Evolutionary conservation across 1,140 invertebrate species (phyloP), one percentile per base, ranked within the genome.

Genomic region (Sesamia nonagrioides): DNA sequence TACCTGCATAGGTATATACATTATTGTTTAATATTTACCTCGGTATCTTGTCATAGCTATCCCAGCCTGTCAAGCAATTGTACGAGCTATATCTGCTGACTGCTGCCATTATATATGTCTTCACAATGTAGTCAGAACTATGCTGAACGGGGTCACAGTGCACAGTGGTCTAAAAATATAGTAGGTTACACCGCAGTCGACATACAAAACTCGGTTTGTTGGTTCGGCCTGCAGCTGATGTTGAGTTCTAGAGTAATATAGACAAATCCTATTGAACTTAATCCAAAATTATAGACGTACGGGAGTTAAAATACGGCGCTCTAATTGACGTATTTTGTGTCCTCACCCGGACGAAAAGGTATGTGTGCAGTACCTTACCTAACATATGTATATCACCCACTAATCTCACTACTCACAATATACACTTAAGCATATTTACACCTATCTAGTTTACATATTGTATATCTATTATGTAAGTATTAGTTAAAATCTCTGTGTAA

Each of bases 51-150:
- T 98, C 97, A 92, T 98, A 98, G 95, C 97, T 98, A 95, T 98
- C 97, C 97, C 97, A 98, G 93, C 97, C 97, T 50, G 97, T 97
- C 85, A 98, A 96, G 95, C 97, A 98, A 95, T 98, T 98, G 95
- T 98, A 98, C 68, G 97, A 98, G 95, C 96, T 97, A 95, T 98
- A 98, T 94, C 97, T 88, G 79, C 88, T 93, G 37, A 91, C 84
- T 2, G 84, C 87, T 37, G 89, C 85, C 89, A 93, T 92, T 11
- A 17, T 58, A 60, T n/a, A 15, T 3, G 15, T 40, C 37, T 17
- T 17, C 60, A 42, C 60, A 17, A 63, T 42, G 40, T 56, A 27
- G 5, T 56, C 2, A 56, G 11, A 56, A 18, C 13, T 56, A 56
- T 27, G 9, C 1, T 27, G 8, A 13, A 18, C 45, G 3, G 42